A percentile compares a stretch with the other conserved stretches of the same genome.
phyloP scores from a whole-genome alignment of 2,797 vertebrate genomes.

The Aselliscus stoliczkanus region DNA sequence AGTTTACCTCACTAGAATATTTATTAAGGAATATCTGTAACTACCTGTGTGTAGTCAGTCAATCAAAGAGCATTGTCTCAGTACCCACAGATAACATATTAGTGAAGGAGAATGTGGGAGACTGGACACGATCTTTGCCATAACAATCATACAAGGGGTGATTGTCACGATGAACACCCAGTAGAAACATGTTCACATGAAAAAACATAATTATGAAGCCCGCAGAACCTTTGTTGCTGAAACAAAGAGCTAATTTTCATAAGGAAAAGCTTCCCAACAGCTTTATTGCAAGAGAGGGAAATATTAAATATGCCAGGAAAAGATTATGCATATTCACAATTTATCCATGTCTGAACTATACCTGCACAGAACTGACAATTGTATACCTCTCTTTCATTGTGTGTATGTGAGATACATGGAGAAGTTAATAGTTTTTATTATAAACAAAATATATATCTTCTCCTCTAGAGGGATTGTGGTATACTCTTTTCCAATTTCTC shows the following conservation, averaged over 20 bases:
- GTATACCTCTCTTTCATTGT: background rate
- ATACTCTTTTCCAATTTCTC: background rate
- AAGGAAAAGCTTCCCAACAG: background rate
- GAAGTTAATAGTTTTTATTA: background rate
- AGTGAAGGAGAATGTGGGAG: background rate
- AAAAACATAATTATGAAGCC: background rate
- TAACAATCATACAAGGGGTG: background rate
- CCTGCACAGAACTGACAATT: background rate
- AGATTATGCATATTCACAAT: slow-evolving; percentile 20
- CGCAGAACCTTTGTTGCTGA: background rate
- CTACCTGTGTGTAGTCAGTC: background rate
- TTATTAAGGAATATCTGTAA: background rate
- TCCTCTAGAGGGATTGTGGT: background rate
- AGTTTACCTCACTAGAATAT: background rate
- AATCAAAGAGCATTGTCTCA: background rate
- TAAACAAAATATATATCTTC: background rate
- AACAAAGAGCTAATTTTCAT: background rate
- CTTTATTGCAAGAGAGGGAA: background rate
- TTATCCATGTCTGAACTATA: background rate
- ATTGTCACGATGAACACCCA: background rate
- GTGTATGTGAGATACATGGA: background rate
- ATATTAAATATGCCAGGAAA: slow-evolving; percentile 23
- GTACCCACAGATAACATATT: background rate
- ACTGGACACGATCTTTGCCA: background rate
- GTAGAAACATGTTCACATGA: background rate